A percentile compares a stretch with the other conserved stretches of the same genome.
Evolutionary conservation across 1,140 invertebrate genomes (phyloP).

Genomic region (Rhagoletis pomonella): DNA sequence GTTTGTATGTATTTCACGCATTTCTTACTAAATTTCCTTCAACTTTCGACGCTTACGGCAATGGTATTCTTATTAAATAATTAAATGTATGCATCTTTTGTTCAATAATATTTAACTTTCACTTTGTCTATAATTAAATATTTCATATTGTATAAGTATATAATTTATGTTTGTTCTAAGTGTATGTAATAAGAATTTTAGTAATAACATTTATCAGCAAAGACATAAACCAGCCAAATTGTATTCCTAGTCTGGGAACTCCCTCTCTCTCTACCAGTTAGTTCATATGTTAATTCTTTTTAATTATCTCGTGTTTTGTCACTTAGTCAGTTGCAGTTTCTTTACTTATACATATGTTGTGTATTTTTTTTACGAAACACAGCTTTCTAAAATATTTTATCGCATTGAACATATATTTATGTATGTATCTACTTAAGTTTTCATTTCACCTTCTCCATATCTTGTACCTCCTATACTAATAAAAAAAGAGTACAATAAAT

Average conservation of each 20-base stretch:
- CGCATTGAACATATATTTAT: neutral
- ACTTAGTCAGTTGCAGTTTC: neutral
- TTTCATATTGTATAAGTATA: constrained; percentile 14
- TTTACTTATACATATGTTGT: neutral
- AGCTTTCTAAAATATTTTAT: constrained; percentile 58
- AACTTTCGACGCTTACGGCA: neutral
- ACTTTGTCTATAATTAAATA: constrained; percentile 28
- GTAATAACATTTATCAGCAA: constrained; percentile 50
- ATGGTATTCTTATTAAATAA: too few relatives aligned
- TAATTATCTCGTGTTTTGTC: neutral
- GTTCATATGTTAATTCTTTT: neutral
- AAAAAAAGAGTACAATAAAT: neutral
- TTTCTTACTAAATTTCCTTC: neutral
- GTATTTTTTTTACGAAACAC: constrained; percentile 70
- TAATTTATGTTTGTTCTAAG: neutral
- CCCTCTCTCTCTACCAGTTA: neutral
- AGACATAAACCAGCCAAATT: constrained; percentile 15
- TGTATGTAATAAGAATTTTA: constrained; percentile 40
- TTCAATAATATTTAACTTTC: neutral
- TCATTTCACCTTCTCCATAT: neutral
- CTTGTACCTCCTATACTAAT: neutral
- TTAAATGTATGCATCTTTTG: neutral
- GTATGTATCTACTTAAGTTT: neutral
- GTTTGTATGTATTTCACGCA: neutral
- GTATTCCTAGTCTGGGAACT: neutral